Evolutionary conservation across 2,797 vertebrate genomes (phyloP).

Genomic region (Hoplostethus atlanticus): DNA sequence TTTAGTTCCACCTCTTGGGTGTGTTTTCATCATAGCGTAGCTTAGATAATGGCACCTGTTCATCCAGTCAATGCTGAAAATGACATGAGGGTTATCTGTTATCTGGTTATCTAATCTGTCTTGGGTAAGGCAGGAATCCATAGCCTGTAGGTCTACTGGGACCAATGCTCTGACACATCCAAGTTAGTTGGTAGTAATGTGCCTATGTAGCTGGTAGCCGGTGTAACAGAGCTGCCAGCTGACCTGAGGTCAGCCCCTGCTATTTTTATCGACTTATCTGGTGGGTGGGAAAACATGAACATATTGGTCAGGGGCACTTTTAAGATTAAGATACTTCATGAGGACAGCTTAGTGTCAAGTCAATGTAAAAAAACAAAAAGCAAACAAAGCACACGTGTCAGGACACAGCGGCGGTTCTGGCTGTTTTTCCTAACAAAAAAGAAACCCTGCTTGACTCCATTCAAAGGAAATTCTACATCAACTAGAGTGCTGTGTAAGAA

Average conservation of each 20-base stretch:
- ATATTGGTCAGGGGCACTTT: constrained; percentile 35
- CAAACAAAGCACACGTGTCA: not conserved
- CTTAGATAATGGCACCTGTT: not conserved
- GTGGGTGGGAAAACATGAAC: constrained; percentile 36
- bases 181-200: constrained; percentile 33
- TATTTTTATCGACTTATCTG: constrained; percentile 52
- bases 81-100: not conserved
- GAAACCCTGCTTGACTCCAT: not conserved
- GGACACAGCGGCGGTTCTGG: not conserved
- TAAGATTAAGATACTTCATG: constrained; percentile 50
- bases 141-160: not conserved
- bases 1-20: not conserved
- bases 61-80: constrained; percentile 6
- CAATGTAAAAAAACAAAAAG: constrained; percentile 25
- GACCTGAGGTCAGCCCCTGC: constrained; percentile 42
- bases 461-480: constrained; percentile 21
- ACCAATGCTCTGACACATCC: constrained; percentile 19
- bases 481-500: not conserved
- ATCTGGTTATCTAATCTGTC: not conserved
- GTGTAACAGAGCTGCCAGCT: constrained; percentile 52
- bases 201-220: constrained; percentile 46
- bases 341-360: constrained; percentile 25
- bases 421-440: not conserved
- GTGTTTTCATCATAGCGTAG: not conserved
- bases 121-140: not conserved